A percentile compares a stretch with the other conserved stretches of the same genome.
Evolutionary conservation across 2,113 vertebrate species (phyloP).

Genomic region (Toxotes jaculatrix): DNA sequence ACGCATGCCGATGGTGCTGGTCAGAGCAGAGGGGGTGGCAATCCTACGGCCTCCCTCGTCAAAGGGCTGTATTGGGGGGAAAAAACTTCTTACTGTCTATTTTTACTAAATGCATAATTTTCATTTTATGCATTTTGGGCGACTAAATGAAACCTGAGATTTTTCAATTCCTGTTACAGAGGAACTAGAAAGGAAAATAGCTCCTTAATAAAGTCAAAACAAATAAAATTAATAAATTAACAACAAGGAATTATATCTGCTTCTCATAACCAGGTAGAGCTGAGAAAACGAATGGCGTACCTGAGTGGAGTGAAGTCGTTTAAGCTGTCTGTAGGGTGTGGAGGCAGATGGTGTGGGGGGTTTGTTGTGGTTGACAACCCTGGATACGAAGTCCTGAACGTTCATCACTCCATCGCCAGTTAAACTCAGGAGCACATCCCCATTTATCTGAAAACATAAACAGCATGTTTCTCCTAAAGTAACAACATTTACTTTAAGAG

Average conservation of each 20-base stretch:
- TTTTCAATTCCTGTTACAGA: not conserved
- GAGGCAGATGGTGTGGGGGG: conserved; percentile 88
- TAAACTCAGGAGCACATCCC: conserved; percentile 86
- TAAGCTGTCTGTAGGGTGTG: conserved; percentile 94
- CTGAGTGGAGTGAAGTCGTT: conserved; percentile 94
- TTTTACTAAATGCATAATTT: not conserved
- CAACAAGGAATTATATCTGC: not conserved
- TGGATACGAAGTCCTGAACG: conserved; percentile 91
- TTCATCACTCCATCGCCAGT: conserved; percentile 86
- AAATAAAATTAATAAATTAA: not conserved
- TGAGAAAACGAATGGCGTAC: conserved; percentile 68
- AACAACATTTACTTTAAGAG: not conserved
- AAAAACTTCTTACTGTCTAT: not conserved
- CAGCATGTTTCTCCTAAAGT: not conserved
- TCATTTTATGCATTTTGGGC: not conserved
- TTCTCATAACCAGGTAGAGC: not conserved
- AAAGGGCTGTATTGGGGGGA: conserved; percentile 85
- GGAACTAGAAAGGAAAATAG: not conserved
- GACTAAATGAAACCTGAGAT: not conserved
- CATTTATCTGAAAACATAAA: conserved; percentile 80
- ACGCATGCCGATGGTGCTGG: conserved; percentile 85
- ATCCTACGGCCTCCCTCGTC: conserved; percentile 92
- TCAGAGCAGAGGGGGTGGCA: conserved; percentile 83
- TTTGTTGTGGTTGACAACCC: conserved; percentile 86
- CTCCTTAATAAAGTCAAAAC: not conserved